Evolutionary conservation across 1,140 invertebrate species (phyloP), one percentile per base, ranked within the genome.

Genomic region (Bicyclus anynana): DNA sequence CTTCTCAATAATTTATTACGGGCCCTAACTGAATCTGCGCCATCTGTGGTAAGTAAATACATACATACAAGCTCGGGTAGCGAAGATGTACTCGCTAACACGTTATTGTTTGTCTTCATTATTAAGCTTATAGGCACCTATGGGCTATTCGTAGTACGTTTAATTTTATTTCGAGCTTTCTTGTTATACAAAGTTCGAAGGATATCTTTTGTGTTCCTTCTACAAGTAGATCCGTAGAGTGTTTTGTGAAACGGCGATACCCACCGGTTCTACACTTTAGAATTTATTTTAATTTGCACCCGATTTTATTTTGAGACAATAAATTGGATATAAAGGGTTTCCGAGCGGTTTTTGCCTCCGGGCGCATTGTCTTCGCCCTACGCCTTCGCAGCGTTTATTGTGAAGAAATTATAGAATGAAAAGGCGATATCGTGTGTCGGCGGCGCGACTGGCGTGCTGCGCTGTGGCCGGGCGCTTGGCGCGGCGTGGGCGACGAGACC

Each of bases 261-360:
- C 49, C 54, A 68, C 67, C 61, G 69, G 68, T 74, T 68, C 59
- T 74, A 70, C 44, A 59, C 64, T 72, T 71, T 67, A 71, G 70
- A 74, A 78, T 76, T 72, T 77, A 81, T 85, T 87, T 77, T 82
- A 85, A 85, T 87, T 87, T 87, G 82, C 84, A 87, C 84, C 84
- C 84, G 84, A 84, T 83, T 80, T 87, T 82, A 84, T 83, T 84
- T 81, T 81, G 80, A 85, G 79, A 87, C 84, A 85, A 87, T 87
- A 79, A 84, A 79, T 80, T 73, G 64, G 65, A 74, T 78, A 80
- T 85, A 87, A 87, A 85, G 80, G 82, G 80, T 83, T 84, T 87
- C 77, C 78, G 76, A 81, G 74, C 72, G 67, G 74, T 77, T 82
- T 69, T 72, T 82, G 81, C 82, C 84, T 87, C 84, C 84, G 84